Evolutionary conservation across 2,888 invertebrate species (phyloP).

Genomic region (Sesia bembeciformis): DNA sequence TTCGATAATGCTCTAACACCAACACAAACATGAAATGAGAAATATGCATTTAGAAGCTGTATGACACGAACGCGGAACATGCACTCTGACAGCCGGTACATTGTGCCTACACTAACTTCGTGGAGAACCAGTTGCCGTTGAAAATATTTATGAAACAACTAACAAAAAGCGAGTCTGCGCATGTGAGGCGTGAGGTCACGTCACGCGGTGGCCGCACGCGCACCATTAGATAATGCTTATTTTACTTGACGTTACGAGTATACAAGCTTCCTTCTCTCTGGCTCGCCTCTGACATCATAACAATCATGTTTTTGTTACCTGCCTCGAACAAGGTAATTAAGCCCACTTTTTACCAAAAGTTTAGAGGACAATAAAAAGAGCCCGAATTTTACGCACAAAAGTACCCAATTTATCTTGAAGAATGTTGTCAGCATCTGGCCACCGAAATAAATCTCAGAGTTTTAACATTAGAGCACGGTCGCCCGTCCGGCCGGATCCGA

Average conservation of each 20-base stretch:
- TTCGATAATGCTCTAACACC: too few species aligned
- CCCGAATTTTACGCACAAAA: constrained; percentile 31
- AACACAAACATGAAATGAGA: too few species aligned
- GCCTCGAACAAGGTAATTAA: background rate
- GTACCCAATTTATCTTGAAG: constrained; percentile 45
- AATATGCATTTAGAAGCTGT: background rate
- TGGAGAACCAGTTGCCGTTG: constrained; percentile 1
- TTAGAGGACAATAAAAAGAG: constrained; percentile 6
- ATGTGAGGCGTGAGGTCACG: constrained; percentile 22
- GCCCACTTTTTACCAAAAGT: constrained; percentile 5
- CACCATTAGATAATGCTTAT: constrained; percentile 33
- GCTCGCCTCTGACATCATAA: constrained; percentile 28
- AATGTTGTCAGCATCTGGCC: constrained; percentile 61
- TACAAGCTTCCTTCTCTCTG: constrained; percentile 35
- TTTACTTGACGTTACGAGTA: constrained; percentile 24
- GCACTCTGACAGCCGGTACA: background rate
- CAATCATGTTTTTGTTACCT: constrained; percentile 13
- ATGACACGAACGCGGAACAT: background rate
- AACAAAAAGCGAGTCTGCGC: constrained; percentile 8
- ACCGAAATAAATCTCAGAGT: constrained; percentile 57
- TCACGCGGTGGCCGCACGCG: constrained; percentile 24
- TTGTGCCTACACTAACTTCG: background rate
- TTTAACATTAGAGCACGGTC: constrained; percentile 39
- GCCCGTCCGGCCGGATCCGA: constrained; percentile 14
- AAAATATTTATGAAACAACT: constrained; percentile 3